Conservation (phyloP, 2,113 vertebrate species). For the Recurvirostra avosetta region DNA sequence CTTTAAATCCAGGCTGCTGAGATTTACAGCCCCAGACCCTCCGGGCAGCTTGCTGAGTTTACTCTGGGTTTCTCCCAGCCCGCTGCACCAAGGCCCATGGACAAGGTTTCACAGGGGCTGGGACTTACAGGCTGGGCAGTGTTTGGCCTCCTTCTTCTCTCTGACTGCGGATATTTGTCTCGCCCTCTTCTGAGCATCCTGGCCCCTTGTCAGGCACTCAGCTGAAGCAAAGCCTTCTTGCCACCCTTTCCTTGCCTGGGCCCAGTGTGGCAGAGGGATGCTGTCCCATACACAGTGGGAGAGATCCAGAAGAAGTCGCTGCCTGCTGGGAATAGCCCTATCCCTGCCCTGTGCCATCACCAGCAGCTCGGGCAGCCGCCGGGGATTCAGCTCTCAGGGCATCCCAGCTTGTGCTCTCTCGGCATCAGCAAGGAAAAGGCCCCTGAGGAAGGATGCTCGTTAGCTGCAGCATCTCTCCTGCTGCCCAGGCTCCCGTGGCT, state of each 20-base stretch:
- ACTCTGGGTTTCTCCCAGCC: background rate
- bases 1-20: conserved; percentile 26
- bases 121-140: rapidly evolving
- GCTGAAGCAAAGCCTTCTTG: background rate
- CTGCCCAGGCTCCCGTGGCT: background rate
- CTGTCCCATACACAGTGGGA: background rate
- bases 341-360: background rate
- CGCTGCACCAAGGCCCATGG: background rate
- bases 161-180: background rate
- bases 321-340: background rate
- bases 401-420: background rate
- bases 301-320: background rate
- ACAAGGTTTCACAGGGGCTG: background rate
- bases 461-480: background rate
- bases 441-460: background rate
- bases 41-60: background rate
- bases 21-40: conserved; percentile 33
- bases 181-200: background rate
- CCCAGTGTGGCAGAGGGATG: background rate
- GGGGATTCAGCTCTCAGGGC: background rate
- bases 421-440: background rate
- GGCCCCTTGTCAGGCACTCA: background rate
- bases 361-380: background rate
- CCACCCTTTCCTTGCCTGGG: background rate
- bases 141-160: background rate